Evolutionary conservation across 2,797 vertebrate species (phyloP).

Genomic region (Falco biarmicus): DNA sequence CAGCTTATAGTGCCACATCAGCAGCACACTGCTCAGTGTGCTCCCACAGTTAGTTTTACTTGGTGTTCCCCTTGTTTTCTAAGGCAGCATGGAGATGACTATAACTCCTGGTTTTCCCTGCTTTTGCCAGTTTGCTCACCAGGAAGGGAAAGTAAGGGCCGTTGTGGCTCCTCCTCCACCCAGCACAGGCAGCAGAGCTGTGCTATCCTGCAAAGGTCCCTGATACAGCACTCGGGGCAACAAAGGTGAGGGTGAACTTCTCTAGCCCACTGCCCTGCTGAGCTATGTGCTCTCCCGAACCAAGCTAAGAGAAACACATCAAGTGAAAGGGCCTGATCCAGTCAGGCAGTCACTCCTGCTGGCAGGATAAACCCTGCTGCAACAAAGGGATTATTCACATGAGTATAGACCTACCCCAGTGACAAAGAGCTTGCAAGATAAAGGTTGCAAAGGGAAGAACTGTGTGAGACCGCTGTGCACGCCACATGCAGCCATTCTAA

Average conservation of each 20-base stretch:
- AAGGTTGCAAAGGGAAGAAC: not conserved
- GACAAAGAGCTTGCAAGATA: not conserved
- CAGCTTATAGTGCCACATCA: not conserved
- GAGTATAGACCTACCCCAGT: not conserved
- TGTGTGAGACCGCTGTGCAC: not conserved
- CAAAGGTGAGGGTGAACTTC: not conserved
- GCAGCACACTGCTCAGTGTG: not conserved
- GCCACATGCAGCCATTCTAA: not conserved
- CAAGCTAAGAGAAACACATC: not conserved
- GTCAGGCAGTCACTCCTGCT: not conserved
- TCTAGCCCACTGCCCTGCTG: not conserved
- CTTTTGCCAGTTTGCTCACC: not conserved
- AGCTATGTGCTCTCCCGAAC: not conserved
- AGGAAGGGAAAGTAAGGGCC: not conserved
- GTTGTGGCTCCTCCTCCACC: not conserved
- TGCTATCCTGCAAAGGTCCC: not conserved
- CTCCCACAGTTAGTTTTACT: not conserved
- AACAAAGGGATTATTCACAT: not conserved
- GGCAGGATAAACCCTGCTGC: not conserved
- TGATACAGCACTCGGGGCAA: not conserved
- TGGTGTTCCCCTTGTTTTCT: accelerated
- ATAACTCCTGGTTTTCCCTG: not conserved
- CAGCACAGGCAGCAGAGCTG: not conserved
- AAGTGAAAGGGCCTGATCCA: not conserved
- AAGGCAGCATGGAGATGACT: not conserved